Evolutionary conservation across 1,140 invertebrate genomes (phyloP), one percentile per base, ranked within the genome.

Genomic region (Catajapyx aquilonaris): DNA sequence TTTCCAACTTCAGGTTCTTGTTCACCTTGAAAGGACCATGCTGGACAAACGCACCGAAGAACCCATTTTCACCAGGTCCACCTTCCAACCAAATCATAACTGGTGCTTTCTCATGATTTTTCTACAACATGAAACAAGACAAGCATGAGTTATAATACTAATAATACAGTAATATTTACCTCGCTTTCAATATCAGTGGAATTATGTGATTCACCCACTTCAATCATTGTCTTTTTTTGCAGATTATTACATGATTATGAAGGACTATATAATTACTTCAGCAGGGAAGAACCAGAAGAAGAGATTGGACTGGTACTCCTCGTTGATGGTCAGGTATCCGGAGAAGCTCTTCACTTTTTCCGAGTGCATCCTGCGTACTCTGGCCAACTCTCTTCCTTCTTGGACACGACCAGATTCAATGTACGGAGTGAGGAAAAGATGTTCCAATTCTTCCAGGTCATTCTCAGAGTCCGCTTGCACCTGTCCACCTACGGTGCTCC

Each of bases 211-310:
- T n/a, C n/a, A n/a, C n/a, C n/a, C n/a, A n/a, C n/a, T n/a, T n/a
- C n/a, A n/a, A n/a, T n/a, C n/a, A n/a, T n/a, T n/a, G n/a, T n/a
- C n/a, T n/a, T n/a, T n/a, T n/a, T n/a, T n/a, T n/a, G n/a, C n/a
- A n/a, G n/a, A n/a, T n/a, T n/a, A n/a, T n/a, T n/a, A n/a, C n/a
- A n/a, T n/a, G n/a, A n/a, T n/a, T n/a, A n/a, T n/a, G n/a, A n/a
- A n/a, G n/a, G n/a, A n/a, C n/a, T n/a, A n/a, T n/a, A n/a, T 28
- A 37, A 48, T 50, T 46, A 59, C 59, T 50, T 51, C 47, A 1
- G 59, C 50, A 20, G 60, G 59, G 38, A 63, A 62, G 44, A 58
- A 64, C 61, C 61, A 64, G 49, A 65, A 64, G 46, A 61, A 65
- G 44, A 62, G 50, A 44, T 65, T 62, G 30, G 59, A 60, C 38